These are phyloP conservation scores for Bruchidius siliquastri DNA, from an alignment of 2,888 invertebrate genomes.

Conservation along the genomic window DNA sequence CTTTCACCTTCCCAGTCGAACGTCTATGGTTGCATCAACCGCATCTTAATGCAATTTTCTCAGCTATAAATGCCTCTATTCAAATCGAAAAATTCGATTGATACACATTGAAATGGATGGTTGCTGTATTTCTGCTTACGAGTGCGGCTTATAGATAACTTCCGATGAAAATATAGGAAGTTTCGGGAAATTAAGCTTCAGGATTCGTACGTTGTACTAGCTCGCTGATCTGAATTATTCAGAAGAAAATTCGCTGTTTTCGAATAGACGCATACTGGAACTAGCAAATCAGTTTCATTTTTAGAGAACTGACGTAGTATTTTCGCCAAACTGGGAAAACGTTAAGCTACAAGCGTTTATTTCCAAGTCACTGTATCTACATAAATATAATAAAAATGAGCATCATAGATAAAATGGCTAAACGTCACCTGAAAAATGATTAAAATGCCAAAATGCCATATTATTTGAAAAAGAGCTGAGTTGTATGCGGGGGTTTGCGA, in stretches of 20 bases:
- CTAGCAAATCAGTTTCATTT: neutral
- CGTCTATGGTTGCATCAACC: neutral
- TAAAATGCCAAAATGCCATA: too few species aligned
- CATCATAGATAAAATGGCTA: too few species aligned
- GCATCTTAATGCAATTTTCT: neutral
- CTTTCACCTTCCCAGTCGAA: too few species aligned
- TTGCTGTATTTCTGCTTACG: neutral
- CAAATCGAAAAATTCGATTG: neutral
- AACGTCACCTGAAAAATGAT: too few species aligned
- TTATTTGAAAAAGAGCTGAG: too few species aligned
- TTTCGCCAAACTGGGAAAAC: too few species aligned
- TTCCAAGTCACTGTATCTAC: too few species aligned
- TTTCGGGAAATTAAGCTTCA: neutral
- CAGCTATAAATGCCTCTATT: neutral
- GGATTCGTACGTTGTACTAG: neutral
- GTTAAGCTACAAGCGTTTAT: too few species aligned
- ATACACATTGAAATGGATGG: neutral
- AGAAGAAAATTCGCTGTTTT: neutral
- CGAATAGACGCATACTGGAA: neutral
- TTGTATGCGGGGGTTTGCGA: too few species aligned
- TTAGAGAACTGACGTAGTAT: neutral
- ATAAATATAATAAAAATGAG: too few species aligned
- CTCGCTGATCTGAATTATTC: neutral
- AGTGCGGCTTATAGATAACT: neutral
- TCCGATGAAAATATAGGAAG: neutral